Evolutionary conservation across 30 jellyfish, hydroid and myxozoan species (phyloP), one percentile per base, ranked within the genome.

Genomic region (Morbakka virulenta): DNA sequence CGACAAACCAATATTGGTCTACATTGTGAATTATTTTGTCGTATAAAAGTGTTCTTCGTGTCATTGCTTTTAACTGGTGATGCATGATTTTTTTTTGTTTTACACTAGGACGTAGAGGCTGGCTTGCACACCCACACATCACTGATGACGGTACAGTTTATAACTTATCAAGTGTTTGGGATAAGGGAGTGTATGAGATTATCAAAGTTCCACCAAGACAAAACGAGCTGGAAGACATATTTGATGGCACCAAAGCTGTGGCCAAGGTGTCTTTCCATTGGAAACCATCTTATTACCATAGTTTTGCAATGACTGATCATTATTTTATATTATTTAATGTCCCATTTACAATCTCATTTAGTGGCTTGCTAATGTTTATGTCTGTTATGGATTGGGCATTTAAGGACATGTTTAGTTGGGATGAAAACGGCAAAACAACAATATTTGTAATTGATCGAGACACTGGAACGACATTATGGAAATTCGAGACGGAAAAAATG

Each of bases 261-360:
- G 25, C 26, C 11, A 4, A 4, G 9, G 12, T 25, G 4, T 4
- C 11, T 9, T 4, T 4, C 25, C 26, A 57, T 4, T 4, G 71
- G 34, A 14, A 14, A 21, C 32, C 71, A 4, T 11, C 26, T 4
- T 57, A 57, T 25, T 57, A 57, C 25, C 71, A 57, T 26, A 57
- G 71, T 25, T 57, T 57, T 57, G 71, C 34, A 11, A 57, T 57
- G 71, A 57, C 71, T 4, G 71, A 57, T 9, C 11, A 57, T 57
- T 57, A 57, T 57, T 57, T 57, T 25, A 57, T 57, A 4, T 26
- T 57, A 4, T 57, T 57, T 4, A 26, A 57, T 6, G 22, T 4
- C 32, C 71, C 71, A 14, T 57, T 57, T 9, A 9, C 12, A 12
- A 47, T 47, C 61, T 14, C 11, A 4, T 57, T 25, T 14, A 26